These are phyloP conservation scores for Palythoa caribaeorum DNA, from an alignment of 92 coral and sea anemone species.

Conservation along the genomic window DNA sequence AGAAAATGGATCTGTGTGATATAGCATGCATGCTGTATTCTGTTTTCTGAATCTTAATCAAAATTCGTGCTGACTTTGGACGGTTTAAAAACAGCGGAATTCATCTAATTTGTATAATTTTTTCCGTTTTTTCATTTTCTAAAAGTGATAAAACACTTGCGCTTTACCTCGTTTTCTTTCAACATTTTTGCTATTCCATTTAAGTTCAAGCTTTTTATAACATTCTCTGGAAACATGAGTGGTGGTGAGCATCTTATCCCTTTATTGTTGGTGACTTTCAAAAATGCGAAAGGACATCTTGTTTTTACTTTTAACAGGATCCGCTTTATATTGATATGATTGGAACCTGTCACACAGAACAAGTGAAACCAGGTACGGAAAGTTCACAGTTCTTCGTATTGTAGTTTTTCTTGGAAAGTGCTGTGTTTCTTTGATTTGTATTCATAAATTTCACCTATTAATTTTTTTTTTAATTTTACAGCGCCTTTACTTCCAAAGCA, in stretches of 20 bases:
- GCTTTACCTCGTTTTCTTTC: too few species aligned
- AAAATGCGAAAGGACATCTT: neutral
- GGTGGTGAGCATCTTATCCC: neutral
- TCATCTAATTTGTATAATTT: too few species aligned
- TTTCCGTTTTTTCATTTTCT: too few species aligned
- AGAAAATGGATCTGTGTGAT: too few species aligned
- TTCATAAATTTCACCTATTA: neutral
- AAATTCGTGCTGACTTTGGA: too few species aligned
- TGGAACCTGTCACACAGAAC: slow-evolving; percentile 99
- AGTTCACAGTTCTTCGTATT: neutral
- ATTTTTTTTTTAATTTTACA: slow-evolving; percentile 28
- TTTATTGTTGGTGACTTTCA: neutral
- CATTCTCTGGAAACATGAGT: too few species aligned
- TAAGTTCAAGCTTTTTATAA: too few species aligned
- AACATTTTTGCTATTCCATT: too few species aligned
- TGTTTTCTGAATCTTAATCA: too few species aligned
- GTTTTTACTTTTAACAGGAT: slow-evolving; percentile 55
- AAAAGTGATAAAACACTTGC: too few species aligned
- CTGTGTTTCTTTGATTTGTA: neutral
- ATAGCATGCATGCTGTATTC: too few species aligned
- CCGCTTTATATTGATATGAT: slow-evolving; percentile 88
- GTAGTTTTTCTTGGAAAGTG: neutral
- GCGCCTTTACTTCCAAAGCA: slow-evolving; percentile 91
- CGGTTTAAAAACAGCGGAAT: too few species aligned
- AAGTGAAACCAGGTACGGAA: slow-evolving; percentile 89